phyloP scores from a whole-genome alignment of 2,888 invertebrate genomes.

The Nipponacmea schrenckii region DNA sequence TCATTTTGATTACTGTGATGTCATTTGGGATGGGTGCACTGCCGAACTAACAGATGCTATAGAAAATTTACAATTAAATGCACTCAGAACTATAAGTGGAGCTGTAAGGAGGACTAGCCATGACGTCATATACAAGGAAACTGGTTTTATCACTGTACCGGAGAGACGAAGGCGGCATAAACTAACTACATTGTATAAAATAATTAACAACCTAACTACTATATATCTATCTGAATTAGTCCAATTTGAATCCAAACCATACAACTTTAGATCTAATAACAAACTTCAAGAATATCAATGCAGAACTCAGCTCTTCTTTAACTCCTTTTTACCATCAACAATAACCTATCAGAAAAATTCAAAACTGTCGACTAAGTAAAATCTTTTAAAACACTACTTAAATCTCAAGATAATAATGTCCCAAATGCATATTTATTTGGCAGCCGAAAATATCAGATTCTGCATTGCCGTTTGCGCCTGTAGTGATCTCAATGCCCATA shows the following conservation, averaged over 20 bases:
- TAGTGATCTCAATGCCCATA: too few species aligned
- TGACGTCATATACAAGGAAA: not conserved
- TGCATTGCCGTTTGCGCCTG: too few species aligned
- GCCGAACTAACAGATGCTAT: not conserved
- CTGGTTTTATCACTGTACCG: not conserved
- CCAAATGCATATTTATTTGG: too few species aligned
- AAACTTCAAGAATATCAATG: not conserved
- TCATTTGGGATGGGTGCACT: not conserved
- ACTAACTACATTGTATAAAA: not conserved
- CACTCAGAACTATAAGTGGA: conserved; percentile 1
- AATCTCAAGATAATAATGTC: too few species aligned
- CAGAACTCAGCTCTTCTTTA: not conserved
- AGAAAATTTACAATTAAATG: not conserved
- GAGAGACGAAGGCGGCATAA: not conserved
- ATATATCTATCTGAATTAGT: not conserved
- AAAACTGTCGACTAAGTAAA: too few species aligned
- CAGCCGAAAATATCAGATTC: too few species aligned
- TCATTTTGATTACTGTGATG: not conserved
- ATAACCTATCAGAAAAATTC: not conserved
- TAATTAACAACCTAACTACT: not conserved
- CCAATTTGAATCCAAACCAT: not conserved
- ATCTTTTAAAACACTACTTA: too few species aligned
- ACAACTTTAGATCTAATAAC: not conserved
- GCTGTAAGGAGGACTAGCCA: not conserved
- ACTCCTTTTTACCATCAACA: not conserved